Evolutionary conservation across 2,113 vertebrate species (phyloP).

Genomic region (Labrus mixtus): DNA sequence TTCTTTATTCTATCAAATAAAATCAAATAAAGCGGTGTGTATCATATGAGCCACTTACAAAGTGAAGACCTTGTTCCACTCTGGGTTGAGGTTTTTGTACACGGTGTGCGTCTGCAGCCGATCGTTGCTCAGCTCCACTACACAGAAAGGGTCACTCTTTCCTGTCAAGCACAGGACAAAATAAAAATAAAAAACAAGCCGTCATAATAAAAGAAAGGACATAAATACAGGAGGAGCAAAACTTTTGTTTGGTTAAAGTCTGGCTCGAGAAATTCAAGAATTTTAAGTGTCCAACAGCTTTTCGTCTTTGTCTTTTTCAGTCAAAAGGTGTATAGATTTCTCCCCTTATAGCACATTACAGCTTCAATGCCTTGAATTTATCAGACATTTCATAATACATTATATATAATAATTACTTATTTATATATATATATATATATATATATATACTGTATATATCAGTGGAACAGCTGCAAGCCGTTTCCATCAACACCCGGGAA

Average conservation of each 20-base stretch:
- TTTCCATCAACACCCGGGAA: conserved; percentile 60
- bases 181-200: not conserved
- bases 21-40: no score
- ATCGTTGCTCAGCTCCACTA: conserved; percentile 97
- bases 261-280: not conserved
- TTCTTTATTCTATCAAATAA: no score
- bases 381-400: conserved; percentile 55
- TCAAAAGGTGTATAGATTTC: conserved; percentile 40
- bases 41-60: conserved; percentile 88
- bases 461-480: conserved; percentile 53
- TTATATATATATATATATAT: conserved; percentile 57
- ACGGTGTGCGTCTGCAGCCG: conserved; percentile 96
- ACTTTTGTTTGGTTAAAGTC: conserved; percentile 6
- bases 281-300: conserved; percentile 45
- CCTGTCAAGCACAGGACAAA: conserved; percentile 80
- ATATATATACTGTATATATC: conserved; percentile 59
- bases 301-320: conserved; percentile 40
- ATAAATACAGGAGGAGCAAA: conserved; percentile 6
- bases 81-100: conserved; percentile 98
- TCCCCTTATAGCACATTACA: conserved; percentile 44
- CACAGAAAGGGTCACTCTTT: conserved; percentile 98
- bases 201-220: not conserved
- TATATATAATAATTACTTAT: conserved; percentile 26
- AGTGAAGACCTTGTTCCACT: conserved; percentile 99
- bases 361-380: conserved; percentile 55